Percentiles rank a stretch among this genome's conserved stretches.
Evolutionary conservation across 2,888 invertebrate genomes (phyloP).

Genomic region (Drosophila suboccidentalis): DNA sequence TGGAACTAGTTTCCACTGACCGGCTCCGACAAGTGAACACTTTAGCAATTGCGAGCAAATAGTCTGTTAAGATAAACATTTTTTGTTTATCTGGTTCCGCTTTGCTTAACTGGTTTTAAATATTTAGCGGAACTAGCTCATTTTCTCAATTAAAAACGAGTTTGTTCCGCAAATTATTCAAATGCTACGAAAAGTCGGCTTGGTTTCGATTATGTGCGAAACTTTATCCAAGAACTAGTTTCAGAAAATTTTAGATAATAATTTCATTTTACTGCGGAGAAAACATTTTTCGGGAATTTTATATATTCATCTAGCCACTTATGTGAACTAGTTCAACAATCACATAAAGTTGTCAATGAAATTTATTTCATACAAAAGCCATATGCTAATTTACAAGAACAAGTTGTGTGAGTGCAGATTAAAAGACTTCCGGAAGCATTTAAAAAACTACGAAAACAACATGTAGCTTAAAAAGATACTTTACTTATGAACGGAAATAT

Average conservation of each 20-base stretch:
- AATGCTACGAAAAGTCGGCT: too few relatives aligned
- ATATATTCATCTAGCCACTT: background rate
- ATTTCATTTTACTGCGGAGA: too few relatives aligned
- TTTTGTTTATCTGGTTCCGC: conserved; percentile 11
- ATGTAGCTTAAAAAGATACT: background rate
- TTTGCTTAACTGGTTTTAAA: conserved; percentile 4
- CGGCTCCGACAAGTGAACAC: conserved; percentile 8
- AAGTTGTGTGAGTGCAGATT: background rate
- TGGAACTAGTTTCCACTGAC: conserved; percentile 25
- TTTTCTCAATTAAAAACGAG: background rate
- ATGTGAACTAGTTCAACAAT: conserved; percentile 16
- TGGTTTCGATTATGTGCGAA: too few relatives aligned
- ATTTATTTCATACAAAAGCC: background rate
- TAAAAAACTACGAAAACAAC: background rate
- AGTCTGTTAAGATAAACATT: background rate
- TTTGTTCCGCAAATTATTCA: background rate
- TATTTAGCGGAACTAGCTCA: too few relatives aligned
- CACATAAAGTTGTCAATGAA: conserved; percentile 4
- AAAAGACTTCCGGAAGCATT: conserved; percentile 4
- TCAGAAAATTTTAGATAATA: too few relatives aligned
- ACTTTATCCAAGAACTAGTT: too few relatives aligned
- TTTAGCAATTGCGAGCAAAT: conserved; percentile 6
- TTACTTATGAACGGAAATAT: conserved; percentile 5
- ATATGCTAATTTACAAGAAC: conserved; percentile 7
- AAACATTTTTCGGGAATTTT: too few relatives aligned